A percentile compares a stretch with the other conserved stretches of the same genome.
These are phyloP conservation scores for Perizoma flavofasciatum DNA, from an alignment of 2,888 invertebrate genomes.

Conservation along the genomic window DNA sequence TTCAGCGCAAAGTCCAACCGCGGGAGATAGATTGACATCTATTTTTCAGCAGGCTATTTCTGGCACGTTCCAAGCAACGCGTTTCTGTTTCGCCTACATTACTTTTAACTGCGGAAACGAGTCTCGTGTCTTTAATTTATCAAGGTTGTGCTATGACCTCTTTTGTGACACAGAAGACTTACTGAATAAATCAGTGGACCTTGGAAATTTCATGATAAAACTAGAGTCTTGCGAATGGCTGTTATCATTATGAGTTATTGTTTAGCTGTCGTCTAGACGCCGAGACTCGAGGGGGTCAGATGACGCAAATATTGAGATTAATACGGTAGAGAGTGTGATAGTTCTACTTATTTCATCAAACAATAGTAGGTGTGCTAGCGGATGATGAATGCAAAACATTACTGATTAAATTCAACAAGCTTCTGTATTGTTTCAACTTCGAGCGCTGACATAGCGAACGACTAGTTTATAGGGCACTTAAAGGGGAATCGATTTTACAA, in stretches of 20 bases:
- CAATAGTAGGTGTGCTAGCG: slow-evolving; percentile 33
- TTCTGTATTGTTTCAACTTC: slow-evolving; percentile 11
- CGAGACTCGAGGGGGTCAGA: slow-evolving; percentile 32
- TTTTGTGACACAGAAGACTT: slow-evolving; percentile 46
- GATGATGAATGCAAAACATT: slow-evolving; percentile 42
- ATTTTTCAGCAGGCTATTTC: slow-evolving; percentile 43
- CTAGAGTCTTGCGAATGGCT: slow-evolving; percentile 16
- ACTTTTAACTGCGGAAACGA: slow-evolving; percentile 37
- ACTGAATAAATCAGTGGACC: slow-evolving; percentile 52
- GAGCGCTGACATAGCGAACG: background rate
- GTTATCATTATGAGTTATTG: slow-evolving; percentile 20
- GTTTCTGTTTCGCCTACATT: slow-evolving; percentile 36
- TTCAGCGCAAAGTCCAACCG: slow-evolving; percentile 55
- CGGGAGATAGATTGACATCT: slow-evolving; percentile 46
- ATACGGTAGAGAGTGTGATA: slow-evolving; percentile 40
- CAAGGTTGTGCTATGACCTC: slow-evolving; percentile 46
- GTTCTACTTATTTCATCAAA: slow-evolving; percentile 43
- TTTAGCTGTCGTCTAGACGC: slow-evolving; percentile 39
- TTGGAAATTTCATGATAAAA: slow-evolving; percentile 44
- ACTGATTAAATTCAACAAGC: slow-evolving; percentile 23
- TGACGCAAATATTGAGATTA: slow-evolving; percentile 38
- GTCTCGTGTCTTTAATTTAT: slow-evolving; percentile 31
- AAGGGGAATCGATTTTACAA: background rate
- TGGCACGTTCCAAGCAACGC: slow-evolving; percentile 28
- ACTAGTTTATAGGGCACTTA: background rate